Base-by-base conservation (phyloP, 2,113 vertebrate species). In the Anser brachyrhynchus region DNA sequence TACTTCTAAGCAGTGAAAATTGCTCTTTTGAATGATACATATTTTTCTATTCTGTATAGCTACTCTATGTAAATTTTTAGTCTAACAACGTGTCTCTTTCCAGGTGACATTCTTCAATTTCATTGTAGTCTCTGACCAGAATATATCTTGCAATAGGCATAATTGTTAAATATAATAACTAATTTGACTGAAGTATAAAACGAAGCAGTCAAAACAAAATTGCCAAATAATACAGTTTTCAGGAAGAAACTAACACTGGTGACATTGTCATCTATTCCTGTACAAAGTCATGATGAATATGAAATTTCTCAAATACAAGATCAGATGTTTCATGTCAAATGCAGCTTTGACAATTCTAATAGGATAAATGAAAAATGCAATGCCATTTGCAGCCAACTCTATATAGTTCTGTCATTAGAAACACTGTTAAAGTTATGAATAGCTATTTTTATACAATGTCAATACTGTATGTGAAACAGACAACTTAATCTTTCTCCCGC, bases 211-310 rank as follows among this genome's bases (percentile, higher is more conserved):
- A 82, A 43, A 85, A 13, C 21, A 61, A 57, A 76, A 73, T 93
- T 49, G 54, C 4, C 62, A 84, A 94, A 89, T 26, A 79, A 84
- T 39, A 3, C 28, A 9, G 1, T 89, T 93, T 96, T 92, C 75
- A 67, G 91, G 90, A 97, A 97, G 37, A 39, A 66, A 11, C 8
- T 49, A 79, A 66, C 64, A 46, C 81, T 90, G 39, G 41, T 89
- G 89, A 88, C 67, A 35, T 89, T 91, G 66, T 37, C 31, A 39
- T 83, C 15, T 87, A 61, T 95, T 96, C 87, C 90, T 94, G 80
- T 96, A 90, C 94, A 96, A 96, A 84, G 57, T 25, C 55, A 58
- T 59, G 70, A 66, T 80, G 74, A 96, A 97, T 94, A 87, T n/a
- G 10, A 72, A 91, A 65, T 73, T 81, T 93, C 73, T 93, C 29